Evolutionary conservation across 2,888 invertebrate genomes (phyloP).

Genomic region (Leucozona laternaria): DNA sequence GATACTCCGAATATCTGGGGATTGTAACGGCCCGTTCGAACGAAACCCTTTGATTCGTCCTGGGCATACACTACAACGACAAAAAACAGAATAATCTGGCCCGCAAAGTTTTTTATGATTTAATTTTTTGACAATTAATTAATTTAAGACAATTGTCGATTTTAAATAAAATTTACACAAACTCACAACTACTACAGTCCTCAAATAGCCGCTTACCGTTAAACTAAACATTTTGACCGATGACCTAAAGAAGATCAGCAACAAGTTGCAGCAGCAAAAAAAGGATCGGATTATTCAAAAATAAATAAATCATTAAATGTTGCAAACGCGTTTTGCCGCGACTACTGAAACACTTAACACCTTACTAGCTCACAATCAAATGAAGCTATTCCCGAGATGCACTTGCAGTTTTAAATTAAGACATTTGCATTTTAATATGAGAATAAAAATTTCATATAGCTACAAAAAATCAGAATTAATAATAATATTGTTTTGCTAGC

Average conservation of each 20-base stretch:
- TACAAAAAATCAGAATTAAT: conserved; percentile 12
- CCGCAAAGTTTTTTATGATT: background rate
- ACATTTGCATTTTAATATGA: conserved; percentile 27
- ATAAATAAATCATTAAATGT: conserved; percentile 41
- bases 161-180: too few relatives aligned
- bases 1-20: conserved; percentile 81
- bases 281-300: background rate
- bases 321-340: conserved; percentile 19
- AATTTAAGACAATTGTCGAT: too few relatives aligned
- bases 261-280: conserved; percentile 45
- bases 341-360: conserved; percentile 46
- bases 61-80: conserved; percentile 6
- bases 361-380: conserved; percentile 54
- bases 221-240: conserved; percentile 33
- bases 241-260: conserved; percentile 24
- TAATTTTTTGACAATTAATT: too few relatives aligned
- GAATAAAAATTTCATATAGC: conserved; percentile 28
- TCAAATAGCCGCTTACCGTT: conserved; percentile 33
- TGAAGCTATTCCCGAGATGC: conserved; percentile 56
- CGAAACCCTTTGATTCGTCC: conserved; percentile 14
- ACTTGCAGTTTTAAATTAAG: conserved; percentile 67
- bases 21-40: conserved; percentile 78
- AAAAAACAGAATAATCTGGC: conserved; percentile 37
- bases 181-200: too few relatives aligned
- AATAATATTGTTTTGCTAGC: conserved; percentile 14